A percentile compares a stretch with the other conserved stretches of the same genome.
Conservation (phyloP, 2,113 vertebrate genomes). For the Ancistrus triradiatus region DNA sequence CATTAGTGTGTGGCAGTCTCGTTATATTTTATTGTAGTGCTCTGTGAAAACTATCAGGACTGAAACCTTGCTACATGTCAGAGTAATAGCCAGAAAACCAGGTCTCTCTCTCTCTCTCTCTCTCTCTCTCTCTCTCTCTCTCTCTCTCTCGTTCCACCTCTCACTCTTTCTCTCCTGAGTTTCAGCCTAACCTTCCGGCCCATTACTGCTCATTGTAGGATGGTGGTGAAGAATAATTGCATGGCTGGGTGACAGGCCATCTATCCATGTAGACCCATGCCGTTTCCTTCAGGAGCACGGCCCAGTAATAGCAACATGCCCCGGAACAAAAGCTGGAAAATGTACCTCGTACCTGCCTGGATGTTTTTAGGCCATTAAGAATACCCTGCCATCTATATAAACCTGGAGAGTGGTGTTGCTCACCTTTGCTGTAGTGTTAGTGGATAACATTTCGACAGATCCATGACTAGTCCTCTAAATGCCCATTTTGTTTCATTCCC, state of each 20-base stretch:
- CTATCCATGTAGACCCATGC: conserved; percentile 39
- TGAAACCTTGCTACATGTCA: conserved; percentile 28
- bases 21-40: conserved; percentile 39
- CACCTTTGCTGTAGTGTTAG: conserved; percentile 21
- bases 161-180: conserved; percentile 27
- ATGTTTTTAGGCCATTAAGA: conserved; percentile 43
- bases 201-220: conserved; percentile 49
- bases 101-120: conserved; percentile 9
- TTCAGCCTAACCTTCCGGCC: conserved; percentile 35
- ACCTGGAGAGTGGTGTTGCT: conserved; percentile 6
- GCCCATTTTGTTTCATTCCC: conserved; percentile 29
- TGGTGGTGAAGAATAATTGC: conserved; percentile 49
- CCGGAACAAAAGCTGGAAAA: conserved; percentile 48
- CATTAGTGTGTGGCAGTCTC: conserved; percentile 30
- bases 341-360: conserved; percentile 35
- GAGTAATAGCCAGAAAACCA: conserved; percentile 30
- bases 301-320: conserved; percentile 49
- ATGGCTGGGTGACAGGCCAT: conserved; percentile 44
- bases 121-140: conserved; percentile 15
- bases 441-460: conserved; percentile 38
- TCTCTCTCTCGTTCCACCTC: conserved; percentile 19
- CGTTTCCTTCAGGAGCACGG: conserved; percentile 39
- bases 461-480: conserved; percentile 20
- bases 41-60: conserved; percentile 36
- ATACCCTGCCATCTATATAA: conserved; percentile 39